Evolutionary conservation across 2,797 vertebrate species (phyloP), one percentile per base, ranked within the genome.

Genomic region (Petrocephalus schoutedeni): DNA sequence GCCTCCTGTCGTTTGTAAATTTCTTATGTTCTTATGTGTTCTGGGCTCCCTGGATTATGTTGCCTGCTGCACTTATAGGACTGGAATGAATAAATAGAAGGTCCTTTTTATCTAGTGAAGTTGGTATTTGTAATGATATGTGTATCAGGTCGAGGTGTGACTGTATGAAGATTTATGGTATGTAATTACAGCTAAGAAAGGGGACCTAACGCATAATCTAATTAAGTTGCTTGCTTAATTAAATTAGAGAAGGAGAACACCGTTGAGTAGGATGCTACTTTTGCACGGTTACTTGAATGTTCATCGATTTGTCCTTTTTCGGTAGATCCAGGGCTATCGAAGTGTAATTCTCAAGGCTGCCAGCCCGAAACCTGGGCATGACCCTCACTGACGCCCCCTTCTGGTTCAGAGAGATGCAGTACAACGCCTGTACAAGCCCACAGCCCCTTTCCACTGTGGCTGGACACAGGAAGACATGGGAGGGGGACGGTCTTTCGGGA

Each of bases 391-490:
- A 93, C 87, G 85, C 87, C 85, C 89, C 90, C 88, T 5, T 94
- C 91, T 88, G 92, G 90, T 83, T 92, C 89, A 58, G 92, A 92
- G 92, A 91, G 94, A 91, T 95, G 91, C 32, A 16, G 59, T 80
- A 16, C 74, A 49, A 49, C 41, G 41, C 19, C 74, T 45, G 16
- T 49, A n/a, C 41, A 49, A 93, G 89, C 93, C 91, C 89, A 88
- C 88, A 89, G 54, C 67, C 91, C 88, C 90, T 90, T 90, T 91
- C 91, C 92, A 91, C 82, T 89, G 93, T 94, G 93, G 94, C 94
- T 91, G 91, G 91, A 92, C 91, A 92, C 92, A 92, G 92, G 94
- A 94, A 93, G 91, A 92, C 93, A 91, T 92, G 93, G 93, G 93
- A 95, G 94, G 94, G 94, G 61, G 90, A 89, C 61, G 77, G 88